Evolutionary conservation across 2,888 invertebrate species (phyloP).

Genomic region (Trachelus stipa): DNA sequence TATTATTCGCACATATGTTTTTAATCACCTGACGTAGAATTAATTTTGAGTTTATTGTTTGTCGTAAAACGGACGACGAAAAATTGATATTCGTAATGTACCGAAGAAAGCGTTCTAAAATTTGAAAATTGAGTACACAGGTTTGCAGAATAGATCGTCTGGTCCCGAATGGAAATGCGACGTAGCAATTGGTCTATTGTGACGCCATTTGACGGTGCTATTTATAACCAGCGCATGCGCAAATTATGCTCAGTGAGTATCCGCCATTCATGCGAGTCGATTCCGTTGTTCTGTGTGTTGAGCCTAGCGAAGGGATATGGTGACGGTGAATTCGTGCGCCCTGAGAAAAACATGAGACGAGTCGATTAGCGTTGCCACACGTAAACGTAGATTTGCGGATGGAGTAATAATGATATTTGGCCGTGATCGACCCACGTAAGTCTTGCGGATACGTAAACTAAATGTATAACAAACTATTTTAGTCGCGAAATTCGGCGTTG

Average conservation of each 20-base stretch:
- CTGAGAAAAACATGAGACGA: constrained; percentile 53
- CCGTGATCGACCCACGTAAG: constrained; percentile 56
- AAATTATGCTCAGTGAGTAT: constrained; percentile 46
- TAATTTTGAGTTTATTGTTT: background rate
- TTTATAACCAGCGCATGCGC: constrained; percentile 59
- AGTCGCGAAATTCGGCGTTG: constrained; percentile 47
- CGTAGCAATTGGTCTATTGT: constrained; percentile 47
- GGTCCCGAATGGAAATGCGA: background rate
- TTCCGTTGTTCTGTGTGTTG: constrained; percentile 57
- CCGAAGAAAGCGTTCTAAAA: background rate
- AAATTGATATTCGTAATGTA: background rate
- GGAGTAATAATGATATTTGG: constrained; percentile 54
- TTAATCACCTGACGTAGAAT: background rate
- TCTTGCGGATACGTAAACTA: constrained; percentile 36
- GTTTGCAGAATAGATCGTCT: constrained; percentile 3
- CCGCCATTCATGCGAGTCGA: constrained; percentile 64
- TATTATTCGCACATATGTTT: background rate
- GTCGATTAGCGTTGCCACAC: constrained; percentile 50
- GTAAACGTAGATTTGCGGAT: constrained; percentile 32
- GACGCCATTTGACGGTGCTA: constrained; percentile 54
- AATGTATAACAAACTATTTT: constrained; percentile 46
- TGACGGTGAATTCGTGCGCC: constrained; percentile 53
- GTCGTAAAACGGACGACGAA: background rate
- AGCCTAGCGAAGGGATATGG: constrained; percentile 51
- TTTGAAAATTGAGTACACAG: background rate